A percentile compares a stretch with the other conserved stretches of the same genome.
phyloP scores from a whole-genome alignment of 2,113 vertebrate genomes.

The Carlito syrichta region DNA sequence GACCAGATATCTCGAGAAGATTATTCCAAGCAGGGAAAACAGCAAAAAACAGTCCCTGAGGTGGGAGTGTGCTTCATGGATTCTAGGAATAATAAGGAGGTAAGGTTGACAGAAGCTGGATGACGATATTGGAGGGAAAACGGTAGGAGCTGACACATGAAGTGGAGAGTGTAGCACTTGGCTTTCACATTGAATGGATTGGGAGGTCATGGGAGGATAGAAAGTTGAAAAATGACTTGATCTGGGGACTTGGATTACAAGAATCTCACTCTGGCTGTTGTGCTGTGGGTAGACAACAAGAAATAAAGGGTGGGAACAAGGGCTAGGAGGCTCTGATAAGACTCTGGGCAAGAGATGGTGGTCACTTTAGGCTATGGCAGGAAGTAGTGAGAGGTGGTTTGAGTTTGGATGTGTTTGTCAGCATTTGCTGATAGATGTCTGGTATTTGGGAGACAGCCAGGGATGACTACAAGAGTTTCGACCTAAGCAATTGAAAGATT shows the following conservation, averaged over 20 bases:
- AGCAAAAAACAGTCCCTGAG: not conserved
- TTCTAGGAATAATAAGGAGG: not conserved
- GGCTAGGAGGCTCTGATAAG: not conserved
- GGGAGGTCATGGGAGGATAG: fast-evolving
- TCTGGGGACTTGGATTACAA: not conserved
- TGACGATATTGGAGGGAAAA: too few species aligned
- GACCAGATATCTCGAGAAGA: not conserved
- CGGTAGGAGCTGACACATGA: not conserved
- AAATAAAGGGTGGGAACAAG: not conserved
- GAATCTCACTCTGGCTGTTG: not conserved
- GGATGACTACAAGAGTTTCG: not conserved
- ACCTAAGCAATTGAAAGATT: not conserved
- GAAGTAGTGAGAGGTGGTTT: not conserved
- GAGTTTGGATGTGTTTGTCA: not conserved
- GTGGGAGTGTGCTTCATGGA: not conserved
- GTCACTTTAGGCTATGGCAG: not conserved
- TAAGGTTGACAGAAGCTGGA: not conserved
- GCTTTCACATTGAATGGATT: not conserved
- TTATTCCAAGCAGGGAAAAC: fast-evolving
- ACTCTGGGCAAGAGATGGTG: not conserved
- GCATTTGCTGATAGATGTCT: not conserved
- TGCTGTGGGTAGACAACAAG: too few species aligned
- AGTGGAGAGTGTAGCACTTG: not conserved
- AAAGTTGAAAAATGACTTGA: not conserved
- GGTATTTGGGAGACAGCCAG: not conserved